Conservation (phyloP, 2,888 invertebrate species). For the Acronicta aceris region DNA sequence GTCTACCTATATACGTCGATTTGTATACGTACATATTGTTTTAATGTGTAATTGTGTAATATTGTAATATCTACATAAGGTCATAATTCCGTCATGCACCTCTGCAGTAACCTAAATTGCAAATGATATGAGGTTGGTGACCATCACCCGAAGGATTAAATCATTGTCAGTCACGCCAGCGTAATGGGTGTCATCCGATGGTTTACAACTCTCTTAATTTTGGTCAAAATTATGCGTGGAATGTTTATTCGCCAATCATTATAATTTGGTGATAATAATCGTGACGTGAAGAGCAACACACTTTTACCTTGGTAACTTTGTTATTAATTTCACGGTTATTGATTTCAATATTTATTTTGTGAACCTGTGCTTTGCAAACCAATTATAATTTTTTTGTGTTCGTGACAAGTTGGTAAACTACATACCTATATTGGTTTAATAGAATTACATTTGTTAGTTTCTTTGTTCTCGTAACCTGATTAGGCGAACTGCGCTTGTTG, state of each 20-base stretch:
- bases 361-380: constrained; percentile 15
- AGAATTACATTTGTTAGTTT: background rate
- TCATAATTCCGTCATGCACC: constrained; percentile 18
- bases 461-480: constrained; percentile 28
- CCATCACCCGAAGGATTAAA: constrained; percentile 59
- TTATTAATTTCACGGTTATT: constrained; percentile 33
- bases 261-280: constrained; percentile 18
- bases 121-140: constrained; percentile 55
- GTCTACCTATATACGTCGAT: too few relatives aligned
- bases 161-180: constrained; percentile 53
- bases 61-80: too few relatives aligned
- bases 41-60: background rate
- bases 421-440: background rate
- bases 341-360: constrained; percentile 29
- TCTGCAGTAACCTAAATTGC: constrained; percentile 46
- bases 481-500: constrained; percentile 10
- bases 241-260: constrained; percentile 26
- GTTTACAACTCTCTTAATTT: constrained; percentile 27
- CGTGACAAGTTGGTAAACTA: background rate
- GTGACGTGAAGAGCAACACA: constrained; percentile 14
- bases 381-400: constrained; percentile 18
- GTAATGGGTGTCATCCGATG: constrained; percentile 57
- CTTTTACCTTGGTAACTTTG: constrained; percentile 11
- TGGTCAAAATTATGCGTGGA: constrained; percentile 37
- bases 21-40: background rate